Percentiles rank a stretch among this genome's conserved stretches.
Evolutionary conservation across 2,113 vertebrate genomes (phyloP).

Genomic region (Melanerpes formicivorus): DNA sequence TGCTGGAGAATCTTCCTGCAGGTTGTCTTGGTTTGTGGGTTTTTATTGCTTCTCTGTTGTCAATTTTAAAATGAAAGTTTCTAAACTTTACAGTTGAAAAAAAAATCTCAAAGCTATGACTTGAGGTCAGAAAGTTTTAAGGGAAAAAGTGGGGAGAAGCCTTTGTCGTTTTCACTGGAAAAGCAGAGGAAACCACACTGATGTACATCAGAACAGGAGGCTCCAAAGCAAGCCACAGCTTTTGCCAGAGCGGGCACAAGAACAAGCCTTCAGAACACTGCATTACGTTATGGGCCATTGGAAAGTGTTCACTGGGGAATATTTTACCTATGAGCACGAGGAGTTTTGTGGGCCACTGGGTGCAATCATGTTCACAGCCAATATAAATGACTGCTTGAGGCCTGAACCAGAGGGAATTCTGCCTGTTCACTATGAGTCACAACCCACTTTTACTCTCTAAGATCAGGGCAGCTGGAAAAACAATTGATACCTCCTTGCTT

Average conservation of each 20-base stretch:
- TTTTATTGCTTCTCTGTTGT: neutral
- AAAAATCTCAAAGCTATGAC: neutral
- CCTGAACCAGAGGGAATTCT: constrained; percentile 35
- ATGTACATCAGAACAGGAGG: neutral
- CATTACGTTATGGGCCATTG: neutral
- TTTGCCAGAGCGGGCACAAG: neutral
- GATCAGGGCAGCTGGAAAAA: constrained; percentile 51
- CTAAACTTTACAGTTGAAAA: neutral
- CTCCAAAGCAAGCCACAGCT: neutral
- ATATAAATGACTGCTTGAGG: neutral
- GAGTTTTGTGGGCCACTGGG: constrained; percentile 27
- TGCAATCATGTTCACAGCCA: neutral
- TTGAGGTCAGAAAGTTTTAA: neutral
- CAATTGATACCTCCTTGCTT: neutral
- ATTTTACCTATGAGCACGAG: neutral
- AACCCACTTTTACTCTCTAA: constrained; percentile 37
- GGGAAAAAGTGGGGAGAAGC: neutral
- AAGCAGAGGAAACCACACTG: neutral
- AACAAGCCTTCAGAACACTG: neutral
- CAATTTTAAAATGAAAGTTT: neutral
- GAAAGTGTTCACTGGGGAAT: neutral
- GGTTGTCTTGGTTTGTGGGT: neutral
- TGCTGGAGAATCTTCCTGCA: neutral
- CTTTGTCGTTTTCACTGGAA: neutral
- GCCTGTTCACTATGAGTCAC: neutral